A percentile compares a stretch with the other conserved stretches of the same genome.
phyloP scores from a whole-genome alignment of 2,797 vertebrate genomes.

The Eospalax fontanierii region DNA sequence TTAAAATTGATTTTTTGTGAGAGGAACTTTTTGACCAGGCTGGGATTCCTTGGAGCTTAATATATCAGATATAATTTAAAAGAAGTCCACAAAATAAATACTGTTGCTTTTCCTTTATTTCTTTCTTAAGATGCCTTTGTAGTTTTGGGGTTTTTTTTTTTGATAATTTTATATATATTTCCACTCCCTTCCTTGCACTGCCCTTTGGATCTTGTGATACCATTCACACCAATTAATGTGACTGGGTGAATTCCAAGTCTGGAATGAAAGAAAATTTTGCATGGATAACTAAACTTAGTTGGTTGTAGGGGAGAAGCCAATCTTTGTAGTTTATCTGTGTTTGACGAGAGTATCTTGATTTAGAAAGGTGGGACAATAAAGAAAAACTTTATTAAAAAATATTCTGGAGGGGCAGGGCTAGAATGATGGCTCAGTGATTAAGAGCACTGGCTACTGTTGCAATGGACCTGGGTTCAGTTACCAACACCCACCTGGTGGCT shows the following conservation, averaged over 20 bases:
- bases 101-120: constrained; percentile 81
- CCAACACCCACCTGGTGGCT: too few relatives aligned
- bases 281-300: constrained; percentile 66
- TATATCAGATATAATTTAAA: constrained; percentile 78
- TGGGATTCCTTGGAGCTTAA: constrained; percentile 74
- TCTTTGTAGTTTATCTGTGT: constrained; percentile 84
- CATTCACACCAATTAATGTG: constrained; percentile 26
- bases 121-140: constrained; percentile 80
- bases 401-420: not conserved
- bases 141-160: constrained; percentile 78
- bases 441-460: too few relatives aligned
- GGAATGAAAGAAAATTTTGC: constrained; percentile 69
- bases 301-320: constrained; percentile 76
- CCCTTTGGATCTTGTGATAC: constrained; percentile 50
- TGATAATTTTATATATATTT: constrained; percentile 72
- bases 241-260: not conserved
- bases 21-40: constrained; percentile 84
- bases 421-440: too few relatives aligned
- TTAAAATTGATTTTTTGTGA: constrained; percentile 87
- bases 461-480: too few relatives aligned
- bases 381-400: constrained; percentile 63
- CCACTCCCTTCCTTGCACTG: not conserved
- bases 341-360: constrained; percentile 80
- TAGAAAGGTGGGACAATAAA: constrained; percentile 82
- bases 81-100: constrained; percentile 82